Evolutionary conservation across 2,113 vertebrate genomes (phyloP), one percentile per base, ranked within the genome.

Genomic region (Plecturocebus donacophilus): DNA sequence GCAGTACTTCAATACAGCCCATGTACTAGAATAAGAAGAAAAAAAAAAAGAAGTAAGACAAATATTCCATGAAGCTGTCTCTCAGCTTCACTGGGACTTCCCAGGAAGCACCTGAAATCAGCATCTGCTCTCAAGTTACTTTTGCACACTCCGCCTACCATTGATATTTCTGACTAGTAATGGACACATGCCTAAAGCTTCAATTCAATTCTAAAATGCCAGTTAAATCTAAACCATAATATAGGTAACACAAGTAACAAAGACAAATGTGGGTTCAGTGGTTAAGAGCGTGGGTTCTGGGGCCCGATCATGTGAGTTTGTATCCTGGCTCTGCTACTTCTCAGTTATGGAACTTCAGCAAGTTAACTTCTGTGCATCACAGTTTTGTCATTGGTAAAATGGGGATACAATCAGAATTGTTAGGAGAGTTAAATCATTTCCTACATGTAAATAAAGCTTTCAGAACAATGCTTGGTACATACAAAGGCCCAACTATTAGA

Each of bases 1-100:
- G 99, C 95, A 99, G 98, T 96, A 99, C 99, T 98, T 99, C 99
- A 97, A 99, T 99, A 91, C 99, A 99, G 95, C 99, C 97, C 98
- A 98, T 98, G 64, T 96, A 93, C 94, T 97, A 82, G 71, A 82
- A 79, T 71, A 52, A 97, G 49, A 45, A 23, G 42, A 38, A 84
- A 87, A 73, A 40, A 40, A 7, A 45, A 92, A 79, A 80, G 6
- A 85, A 77, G 87, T 90, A 81, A n/a, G 68, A 16, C 21, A 64
- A 92, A 96, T 76, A 77, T 35, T 84, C 30, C 87, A 94, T 5
- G 27, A 47, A 81, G 23, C 58, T n/a, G 35, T 81, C n/a, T 87
- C 56, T 87, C 77, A 40, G n/a, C 25, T 21, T 30, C 35, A 54
- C 4, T 14, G 35, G n/a, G 35, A 96, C 76, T 84, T 96, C 38